Evolutionary conservation across 2,888 invertebrate species (phyloP).

Genomic region (Andrena haemorrhoa): DNA sequence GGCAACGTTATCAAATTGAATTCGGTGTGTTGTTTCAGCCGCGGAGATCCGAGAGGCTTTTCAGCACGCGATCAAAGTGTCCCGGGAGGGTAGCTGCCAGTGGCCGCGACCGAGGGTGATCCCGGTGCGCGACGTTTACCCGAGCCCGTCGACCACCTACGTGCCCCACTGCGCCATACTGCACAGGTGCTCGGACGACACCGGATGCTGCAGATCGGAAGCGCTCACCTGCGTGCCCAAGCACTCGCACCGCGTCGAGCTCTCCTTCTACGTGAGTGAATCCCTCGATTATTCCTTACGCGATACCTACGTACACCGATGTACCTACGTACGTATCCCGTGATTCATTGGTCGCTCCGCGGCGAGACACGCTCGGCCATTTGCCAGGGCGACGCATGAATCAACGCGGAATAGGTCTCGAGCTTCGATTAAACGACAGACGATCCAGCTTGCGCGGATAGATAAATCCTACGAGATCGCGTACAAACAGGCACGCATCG

Average conservation of each 20-base stretch:
- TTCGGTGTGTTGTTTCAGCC: conserved; percentile 71
- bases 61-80: conserved; percentile 84
- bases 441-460: not conserved
- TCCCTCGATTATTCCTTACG: not conserved
- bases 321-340: not conserved
- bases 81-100: conserved; percentile 87
- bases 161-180: conserved; percentile 94
- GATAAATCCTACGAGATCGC: not conserved
- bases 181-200: conserved; percentile 94
- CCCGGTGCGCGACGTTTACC: conserved; percentile 90
- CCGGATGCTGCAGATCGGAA: conserved; percentile 93
- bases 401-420: not conserved
- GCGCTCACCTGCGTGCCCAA: conserved; percentile 92
- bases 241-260: conserved; percentile 89
- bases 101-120: conserved; percentile 91
- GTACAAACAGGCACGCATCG: not conserved
- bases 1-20: not conserved
- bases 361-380: not conserved
- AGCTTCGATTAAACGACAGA: not conserved
- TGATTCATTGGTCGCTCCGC: not conserved
- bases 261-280: conserved; percentile 93
- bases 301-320: not conserved
- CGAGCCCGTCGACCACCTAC: conserved; percentile 90
- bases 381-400: not conserved
- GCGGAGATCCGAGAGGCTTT: conserved; percentile 79